phyloP scores from a whole-genome alignment of 2,113 vertebrate species.

The Rhabdornis inornatus region DNA sequence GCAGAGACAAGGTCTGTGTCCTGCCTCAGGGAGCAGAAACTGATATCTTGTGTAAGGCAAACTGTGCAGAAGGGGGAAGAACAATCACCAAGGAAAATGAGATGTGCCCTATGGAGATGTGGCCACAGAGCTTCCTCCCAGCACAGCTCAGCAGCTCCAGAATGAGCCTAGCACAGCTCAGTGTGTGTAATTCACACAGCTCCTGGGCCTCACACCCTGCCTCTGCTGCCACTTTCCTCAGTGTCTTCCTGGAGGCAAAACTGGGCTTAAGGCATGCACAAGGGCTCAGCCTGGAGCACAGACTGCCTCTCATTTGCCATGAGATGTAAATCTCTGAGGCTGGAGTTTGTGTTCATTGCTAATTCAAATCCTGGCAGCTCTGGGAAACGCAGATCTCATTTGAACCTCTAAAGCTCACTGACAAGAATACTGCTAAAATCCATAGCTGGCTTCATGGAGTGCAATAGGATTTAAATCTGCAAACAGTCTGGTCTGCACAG shows the following conservation, averaged over 20 bases:
- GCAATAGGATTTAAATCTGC: background rate
- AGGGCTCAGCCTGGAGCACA: background rate
- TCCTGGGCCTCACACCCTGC: background rate
- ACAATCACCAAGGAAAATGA: background rate
- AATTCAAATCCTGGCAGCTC: background rate
- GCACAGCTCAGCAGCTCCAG: background rate
- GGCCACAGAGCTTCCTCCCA: background rate
- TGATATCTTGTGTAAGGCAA: background rate
- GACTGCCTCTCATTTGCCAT: background rate
- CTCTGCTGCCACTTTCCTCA: background rate
- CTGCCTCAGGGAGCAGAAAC: background rate
- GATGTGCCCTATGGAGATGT: too few species aligned
- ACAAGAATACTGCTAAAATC: background rate
- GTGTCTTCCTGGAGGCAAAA: background rate
- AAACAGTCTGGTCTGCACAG: background rate
- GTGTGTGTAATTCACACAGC: background rate
- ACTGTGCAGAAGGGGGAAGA: background rate
- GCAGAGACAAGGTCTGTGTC: background rate
- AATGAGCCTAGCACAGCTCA: fast-evolving
- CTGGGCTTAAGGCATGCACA: background rate
- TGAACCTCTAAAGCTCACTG: background rate
- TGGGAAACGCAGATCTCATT: background rate
- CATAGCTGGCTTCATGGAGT: background rate
- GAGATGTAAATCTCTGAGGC: background rate
- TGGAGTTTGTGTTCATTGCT: background rate